These are phyloP conservation scores for Charadrius vociferus DNA, from an alignment of 2,113 vertebrate genomes.

Conservation along the genomic window DNA sequence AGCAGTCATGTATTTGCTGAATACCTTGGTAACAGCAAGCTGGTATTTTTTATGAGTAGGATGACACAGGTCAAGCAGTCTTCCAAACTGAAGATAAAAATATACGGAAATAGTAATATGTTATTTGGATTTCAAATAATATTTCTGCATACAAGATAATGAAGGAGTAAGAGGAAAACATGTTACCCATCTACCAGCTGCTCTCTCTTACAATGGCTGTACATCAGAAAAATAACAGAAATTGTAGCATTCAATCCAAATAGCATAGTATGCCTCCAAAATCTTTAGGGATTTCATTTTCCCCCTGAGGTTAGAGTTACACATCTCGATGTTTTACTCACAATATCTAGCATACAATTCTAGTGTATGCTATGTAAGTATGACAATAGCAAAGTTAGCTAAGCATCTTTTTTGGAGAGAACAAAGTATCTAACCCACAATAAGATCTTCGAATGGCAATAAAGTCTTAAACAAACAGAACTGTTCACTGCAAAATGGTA, in stretches of 20 bases:
- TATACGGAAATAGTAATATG: not conserved
- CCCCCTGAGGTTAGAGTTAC: not conserved
- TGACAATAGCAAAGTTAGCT: not conserved
- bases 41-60: slow-evolving; percentile 96
- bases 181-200: not conserved
- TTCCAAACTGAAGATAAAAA: slow-evolving; percentile 83
- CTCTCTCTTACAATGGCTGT: not conserved
- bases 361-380: not conserved
- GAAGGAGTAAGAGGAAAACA: not conserved
- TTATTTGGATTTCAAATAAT: not conserved
- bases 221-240: not conserved
- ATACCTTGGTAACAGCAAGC: slow-evolving; percentile 92
- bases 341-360: not conserved
- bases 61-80: slow-evolving; percentile 89
- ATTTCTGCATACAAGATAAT: not conserved
- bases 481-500: not conserved
- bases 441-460: not conserved
- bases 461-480: not conserved
- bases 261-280: not conserved
- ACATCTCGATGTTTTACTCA: not conserved
- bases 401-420: not conserved
- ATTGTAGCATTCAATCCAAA: not conserved
- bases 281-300: not conserved
- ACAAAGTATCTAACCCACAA: not conserved
- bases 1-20: slow-evolving; percentile 86